Conservation (phyloP, 2,888 invertebrate genomes). For the Lumbricus terrestris region DNA sequence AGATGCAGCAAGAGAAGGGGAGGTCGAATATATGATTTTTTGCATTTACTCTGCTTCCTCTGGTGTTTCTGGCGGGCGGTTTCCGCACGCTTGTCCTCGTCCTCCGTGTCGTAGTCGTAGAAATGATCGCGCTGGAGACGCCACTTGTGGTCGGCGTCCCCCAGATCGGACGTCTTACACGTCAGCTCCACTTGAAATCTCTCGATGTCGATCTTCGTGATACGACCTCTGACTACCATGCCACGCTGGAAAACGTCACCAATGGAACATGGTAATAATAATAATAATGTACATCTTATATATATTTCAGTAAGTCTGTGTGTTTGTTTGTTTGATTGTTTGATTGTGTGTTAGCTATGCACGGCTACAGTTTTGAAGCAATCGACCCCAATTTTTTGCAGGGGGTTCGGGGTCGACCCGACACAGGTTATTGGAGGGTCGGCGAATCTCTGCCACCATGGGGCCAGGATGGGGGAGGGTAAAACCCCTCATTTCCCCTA, state of each 20-base stretch:
- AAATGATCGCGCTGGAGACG: constrained; percentile 83
- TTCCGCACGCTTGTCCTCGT: constrained; percentile 75
- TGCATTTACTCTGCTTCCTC: constrained; percentile 59
- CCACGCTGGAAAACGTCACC: constrained; percentile 43
- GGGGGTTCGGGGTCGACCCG: too few relatives aligned
- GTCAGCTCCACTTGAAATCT: constrained; percentile 81
- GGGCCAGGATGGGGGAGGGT: too few relatives aligned
- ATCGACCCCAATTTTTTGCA: too few relatives aligned
- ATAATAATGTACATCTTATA: too few relatives aligned
- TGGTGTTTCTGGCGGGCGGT: constrained; percentile 76
- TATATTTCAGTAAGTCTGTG: too few relatives aligned
- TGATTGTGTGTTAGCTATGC: too few relatives aligned
- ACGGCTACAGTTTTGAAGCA: too few relatives aligned
- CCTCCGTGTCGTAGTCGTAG: constrained; percentile 74
- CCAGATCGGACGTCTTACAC: constrained; percentile 85
- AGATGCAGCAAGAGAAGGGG: too few relatives aligned
- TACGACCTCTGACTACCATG: constrained; percentile 68
- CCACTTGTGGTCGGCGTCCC: constrained; percentile 88
- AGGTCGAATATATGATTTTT: not conserved
- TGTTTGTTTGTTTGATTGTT: too few relatives aligned
- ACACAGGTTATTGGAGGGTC: too few relatives aligned
- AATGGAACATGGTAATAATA: not conserved
- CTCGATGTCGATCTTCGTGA: constrained; percentile 94
- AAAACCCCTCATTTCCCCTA: too few relatives aligned
- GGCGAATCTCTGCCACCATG: too few relatives aligned